Evolutionary conservation across 2,888 invertebrate species (phyloP), one percentile per base, ranked within the genome.

Genomic region (Hedya salicella): DNA sequence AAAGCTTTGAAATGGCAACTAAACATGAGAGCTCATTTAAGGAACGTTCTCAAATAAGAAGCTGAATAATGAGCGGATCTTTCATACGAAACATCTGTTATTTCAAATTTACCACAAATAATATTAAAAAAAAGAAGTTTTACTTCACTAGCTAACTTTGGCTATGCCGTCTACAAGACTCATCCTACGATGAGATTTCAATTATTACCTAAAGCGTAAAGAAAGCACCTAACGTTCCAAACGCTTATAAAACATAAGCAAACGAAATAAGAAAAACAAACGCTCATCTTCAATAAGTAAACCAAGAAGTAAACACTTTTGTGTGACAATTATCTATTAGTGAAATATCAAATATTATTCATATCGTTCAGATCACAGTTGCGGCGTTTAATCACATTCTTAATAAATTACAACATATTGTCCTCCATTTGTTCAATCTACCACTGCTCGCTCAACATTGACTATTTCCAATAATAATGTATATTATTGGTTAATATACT

Each of bases 281-380:
- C 76, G 73, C 79, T 76, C 79, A 75, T 77, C 72, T 75, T 75
- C 78, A 82, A 61, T 52, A 66, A 83, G 78, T 78, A 76, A 82
- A 81, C 77, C 78, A 82, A 83, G 76, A 83, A 82, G 78, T 82
- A 88, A 87, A 88, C 86, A 85, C 81, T 80, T 84, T 83, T 84
- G 82, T 86, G 87, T 87, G 85, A 86, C 84, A 91, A 86, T 91
- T 89, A 91, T 85, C 91, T 91, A 91, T 88, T 87, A 89, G 90
- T 91, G 91, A 91, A 91, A 91, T 92, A 92, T 91, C 91, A 92
- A 91, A 91, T 92, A 91, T 91, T 91, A 91, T 89, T 90, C 89
- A 91, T 92, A 91, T 92, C 93, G 89, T 90, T 93, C 93, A 92
- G 93, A 93, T 93, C 93, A 93, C 93, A 93, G 93, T 92, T 92